Base-by-base conservation (phyloP, 2,888 invertebrate species). In the Taenaris catops region DNA sequence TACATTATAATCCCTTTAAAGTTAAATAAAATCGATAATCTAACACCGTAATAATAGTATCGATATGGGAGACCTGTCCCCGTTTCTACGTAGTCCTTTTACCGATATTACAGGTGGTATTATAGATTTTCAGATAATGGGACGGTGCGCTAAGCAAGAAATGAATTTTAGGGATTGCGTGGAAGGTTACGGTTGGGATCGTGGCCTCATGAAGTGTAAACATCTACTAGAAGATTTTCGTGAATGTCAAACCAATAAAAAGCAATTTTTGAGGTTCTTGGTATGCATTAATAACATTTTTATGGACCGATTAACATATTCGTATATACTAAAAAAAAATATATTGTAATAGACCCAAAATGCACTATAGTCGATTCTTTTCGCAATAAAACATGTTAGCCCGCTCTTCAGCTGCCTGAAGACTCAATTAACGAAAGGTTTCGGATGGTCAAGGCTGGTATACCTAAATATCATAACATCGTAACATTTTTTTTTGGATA, bases 131-230 rank as follows among this genome's bases (percentile, higher is more conserved):
- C 93, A 93, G 61, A 69, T 88, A 48, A 71, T 88, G 45, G 90
- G 89, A 2, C 59, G 71, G 5, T 95, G 95, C 58, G 89, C 87
- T 1, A 70, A 81, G 21, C 74, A 92, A 48, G 94, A 95, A 73
- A 74, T 93, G 80, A 84, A 88, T 20, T 76, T 90, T 57, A 89
- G 92, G 71, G 92, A 94, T 46, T 95, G 95, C 54, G 53, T 94
- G 27, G 94, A 95, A 52, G 94, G 93, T 0, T 94, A 95, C 50
- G 95, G 95, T 2, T 47, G 89, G 1, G 88, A 89, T 10, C 80
- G 84, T 20, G 93, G 91, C 0, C 27, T 74, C 1, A 55, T 53
- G 1, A 89, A 90, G 57, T 95, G 95, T 59, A 55, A 67, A 0
- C 68, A 79, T 24, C 64, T 91, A 1, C 70, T 92, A 10, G 75